These are phyloP conservation scores for Anoplopoma fimbria DNA, from an alignment of 2,113 vertebrate species.

Conservation along the genomic window DNA sequence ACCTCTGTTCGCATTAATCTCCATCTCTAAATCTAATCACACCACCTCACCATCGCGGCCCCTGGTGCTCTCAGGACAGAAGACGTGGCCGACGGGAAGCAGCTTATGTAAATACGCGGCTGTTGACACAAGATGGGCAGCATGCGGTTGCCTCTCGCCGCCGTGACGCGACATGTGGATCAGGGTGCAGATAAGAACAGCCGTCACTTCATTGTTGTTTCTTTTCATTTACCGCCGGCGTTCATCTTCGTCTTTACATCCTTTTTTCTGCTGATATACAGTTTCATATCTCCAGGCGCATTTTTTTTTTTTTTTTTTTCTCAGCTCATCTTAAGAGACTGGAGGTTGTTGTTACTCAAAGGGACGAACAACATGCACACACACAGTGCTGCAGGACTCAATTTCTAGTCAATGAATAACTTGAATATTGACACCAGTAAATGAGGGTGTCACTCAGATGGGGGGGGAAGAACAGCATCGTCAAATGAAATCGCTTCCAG, in stretches of 20 bases:
- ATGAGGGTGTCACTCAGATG: slow-evolving; percentile 64
- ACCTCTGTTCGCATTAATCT: slow-evolving; percentile 79
- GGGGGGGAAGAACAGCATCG: slow-evolving; percentile 4
- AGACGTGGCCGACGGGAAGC: slow-evolving; percentile 66
- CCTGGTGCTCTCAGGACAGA: slow-evolving; percentile 63
- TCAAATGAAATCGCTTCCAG: slow-evolving; percentile 47
- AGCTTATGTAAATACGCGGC: slow-evolving; percentile 81
- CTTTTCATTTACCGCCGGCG: slow-evolving; percentile 42
- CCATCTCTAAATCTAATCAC: slow-evolving; percentile 83
- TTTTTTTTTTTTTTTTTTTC: no score
- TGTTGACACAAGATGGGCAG: slow-evolving; percentile 82
- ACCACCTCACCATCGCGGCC: slow-evolving; percentile 44
- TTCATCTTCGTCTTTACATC: slow-evolving; percentile 22
- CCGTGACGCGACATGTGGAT: slow-evolving; percentile 59
- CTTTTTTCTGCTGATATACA: slow-evolving; percentile 6
- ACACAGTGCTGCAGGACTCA: slow-evolving; percentile 35
- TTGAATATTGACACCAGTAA: slow-evolving; percentile 63
- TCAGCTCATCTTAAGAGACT: slow-evolving; percentile 32
- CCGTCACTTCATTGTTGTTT: slow-evolving; percentile 25
- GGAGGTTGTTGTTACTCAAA: slow-evolving; percentile 15
- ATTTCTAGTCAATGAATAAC: slow-evolving; percentile 71
- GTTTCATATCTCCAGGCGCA: slow-evolving; percentile 29
- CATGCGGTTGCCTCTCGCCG: slow-evolving; percentile 52
- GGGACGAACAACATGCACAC: slow-evolving; percentile 9
- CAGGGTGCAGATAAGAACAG: slow-evolving; percentile 47